Base-by-base conservation (phyloP, 2,888 invertebrate species). In the Hermaeophaga mercurialis region DNA sequence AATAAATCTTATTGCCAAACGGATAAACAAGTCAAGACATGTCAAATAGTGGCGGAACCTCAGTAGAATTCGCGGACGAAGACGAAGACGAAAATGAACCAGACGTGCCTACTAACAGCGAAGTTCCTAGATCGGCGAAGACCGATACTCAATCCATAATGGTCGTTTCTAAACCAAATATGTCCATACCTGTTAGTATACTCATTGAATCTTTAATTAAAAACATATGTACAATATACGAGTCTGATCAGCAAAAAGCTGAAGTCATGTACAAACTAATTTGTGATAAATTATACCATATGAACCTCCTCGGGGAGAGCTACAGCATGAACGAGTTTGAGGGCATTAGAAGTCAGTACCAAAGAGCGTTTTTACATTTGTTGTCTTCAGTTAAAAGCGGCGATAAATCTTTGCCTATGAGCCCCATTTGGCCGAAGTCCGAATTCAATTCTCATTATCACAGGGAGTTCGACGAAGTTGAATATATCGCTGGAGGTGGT, bases 241-340 rank as follows among this genome's bases (percentile, higher is more conserved):
- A 88, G 74, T 80, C 82, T 58, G 86, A 89, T 70, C 73, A 76
- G 11, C 61, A 69, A 45, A 78, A 82, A 62, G 85, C 86, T 12
- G 80, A 83, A 58, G 80, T 81, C 62, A 78, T 87, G 1, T 89
- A 88, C 75, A 81, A 83, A 63, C 81, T 82, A 18, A 85, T 89
- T 62, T 89, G 89, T 67, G 82, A 85, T 64, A 85, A 84, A 73
- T 75, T 89, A 9, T 82, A 84, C 68, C 81, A 84, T 62, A 85
- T 88, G 84, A 83, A 85, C 52, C 75, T 89, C 9, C 86, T 90
- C 49, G 88, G 89, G 66, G 81, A 85, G 68, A 87, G 88, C 1
- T 89, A 87, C 65, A 80, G 81, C 3, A 83, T 85, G 81, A 82
- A 81, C 31, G 88, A 89, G 72, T 87, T 88, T 69, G 87, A 89